Percentiles rank a stretch among this genome's conserved stretches.
Conservation (phyloP, 2,113 vertebrate genomes). For the Oncorhynchus nerka region DNA sequence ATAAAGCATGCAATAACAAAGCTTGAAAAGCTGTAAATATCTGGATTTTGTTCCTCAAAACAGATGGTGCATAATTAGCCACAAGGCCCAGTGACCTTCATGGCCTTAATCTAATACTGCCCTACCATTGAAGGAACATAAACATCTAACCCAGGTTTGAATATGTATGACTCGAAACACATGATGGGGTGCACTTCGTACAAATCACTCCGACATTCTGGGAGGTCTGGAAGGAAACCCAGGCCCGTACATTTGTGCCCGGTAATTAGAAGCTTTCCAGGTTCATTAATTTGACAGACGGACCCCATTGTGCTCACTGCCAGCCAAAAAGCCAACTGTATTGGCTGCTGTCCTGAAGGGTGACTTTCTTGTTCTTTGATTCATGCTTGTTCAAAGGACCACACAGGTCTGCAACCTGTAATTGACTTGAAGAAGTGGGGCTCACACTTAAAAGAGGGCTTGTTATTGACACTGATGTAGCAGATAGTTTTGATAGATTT, state of each 20-base stretch:
- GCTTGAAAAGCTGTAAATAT: neutral
- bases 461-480: conserved; percentile 33
- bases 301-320: conserved; percentile 64
- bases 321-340: conserved; percentile 56
- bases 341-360: conserved; percentile 59
- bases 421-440: conserved; percentile 60
- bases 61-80: conserved; percentile 61
- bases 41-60: conserved; percentile 57
- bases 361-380: conserved; percentile 64
- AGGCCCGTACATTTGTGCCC: conserved; percentile 52
- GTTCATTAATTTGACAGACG: conserved; percentile 74
- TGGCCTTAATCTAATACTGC: conserved; percentile 63
- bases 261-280: conserved; percentile 66
- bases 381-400: conserved; percentile 43
- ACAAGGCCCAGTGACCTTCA: conserved; percentile 54
- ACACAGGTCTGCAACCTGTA: conserved; percentile 30
- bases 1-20: neutral
- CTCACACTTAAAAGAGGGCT: conserved; percentile 29
- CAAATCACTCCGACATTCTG: conserved; percentile 68
- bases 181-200: conserved; percentile 48
- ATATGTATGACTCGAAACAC: conserved; percentile 42
- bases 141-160: conserved; percentile 41
- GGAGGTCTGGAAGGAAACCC: conserved; percentile 34
- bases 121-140: conserved; percentile 64
- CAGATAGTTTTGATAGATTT: too few species aligned